These are phyloP conservation scores for Drosophila rhopaloa DNA, from an alignment of 1,140 invertebrate genomes.

Conservation along the genomic window DNA sequence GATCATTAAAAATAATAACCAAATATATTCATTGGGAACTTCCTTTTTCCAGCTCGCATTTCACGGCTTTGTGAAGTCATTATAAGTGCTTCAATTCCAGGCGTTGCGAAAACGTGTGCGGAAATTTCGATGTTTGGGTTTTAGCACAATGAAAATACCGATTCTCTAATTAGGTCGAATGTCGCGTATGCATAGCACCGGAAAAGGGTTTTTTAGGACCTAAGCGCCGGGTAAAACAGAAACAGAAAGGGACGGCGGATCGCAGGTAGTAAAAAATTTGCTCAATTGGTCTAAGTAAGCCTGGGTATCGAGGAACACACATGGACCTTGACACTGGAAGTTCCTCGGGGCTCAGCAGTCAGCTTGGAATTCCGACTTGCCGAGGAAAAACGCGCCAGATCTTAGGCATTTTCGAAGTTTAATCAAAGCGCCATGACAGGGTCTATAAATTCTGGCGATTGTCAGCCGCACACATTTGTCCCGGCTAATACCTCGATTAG, in stretches of 20 bases:
- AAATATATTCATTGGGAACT: constrained; percentile 13
- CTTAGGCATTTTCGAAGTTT: constrained; percentile 62
- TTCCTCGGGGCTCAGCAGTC: constrained; percentile 49
- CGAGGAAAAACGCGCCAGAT: constrained; percentile 70
- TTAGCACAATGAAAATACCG: constrained; percentile 83
- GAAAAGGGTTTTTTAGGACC: constrained; percentile 81
- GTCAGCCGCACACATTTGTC: constrained; percentile 16
- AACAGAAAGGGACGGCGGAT: not conserved
- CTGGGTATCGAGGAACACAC: constrained; percentile 30
- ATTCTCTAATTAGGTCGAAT: constrained; percentile 77
- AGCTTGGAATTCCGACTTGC: constrained; percentile 43
- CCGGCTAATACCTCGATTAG: constrained; percentile 45
- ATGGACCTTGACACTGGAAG: constrained; percentile 68
- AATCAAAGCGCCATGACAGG: constrained; percentile 53
- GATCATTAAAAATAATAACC: not conserved
- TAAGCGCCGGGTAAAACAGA: constrained; percentile 74
- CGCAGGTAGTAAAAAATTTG: constrained; percentile 63
- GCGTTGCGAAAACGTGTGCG: constrained; percentile 52
- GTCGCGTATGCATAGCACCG: constrained; percentile 50
- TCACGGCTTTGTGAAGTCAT: constrained; percentile 61
- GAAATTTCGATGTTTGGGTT: constrained; percentile 78
- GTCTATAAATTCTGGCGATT: constrained; percentile 55
- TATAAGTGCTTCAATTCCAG: constrained; percentile 36
- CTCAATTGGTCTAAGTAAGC: constrained; percentile 58
- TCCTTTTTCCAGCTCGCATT: constrained; percentile 10